A percentile compares a stretch with the other conserved stretches of the same genome.
Evolutionary conservation across 2,797 vertebrate genomes (phyloP).

Genomic region (Anabacerthia variegaticeps): DNA sequence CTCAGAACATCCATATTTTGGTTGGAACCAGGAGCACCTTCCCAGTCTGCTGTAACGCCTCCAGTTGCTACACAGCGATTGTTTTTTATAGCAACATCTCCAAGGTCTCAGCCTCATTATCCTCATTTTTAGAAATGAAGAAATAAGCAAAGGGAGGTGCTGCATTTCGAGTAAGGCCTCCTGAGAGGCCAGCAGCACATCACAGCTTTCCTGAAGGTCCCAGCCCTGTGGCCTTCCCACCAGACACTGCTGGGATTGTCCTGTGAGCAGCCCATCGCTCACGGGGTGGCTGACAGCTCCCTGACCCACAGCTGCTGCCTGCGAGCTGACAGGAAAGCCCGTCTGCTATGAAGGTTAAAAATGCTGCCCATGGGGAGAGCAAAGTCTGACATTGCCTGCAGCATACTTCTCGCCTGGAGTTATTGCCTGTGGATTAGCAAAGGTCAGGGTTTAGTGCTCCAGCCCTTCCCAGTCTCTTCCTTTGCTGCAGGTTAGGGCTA

Average conservation of each 20-base stretch:
- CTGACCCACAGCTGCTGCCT: slow-evolving; percentile 39
- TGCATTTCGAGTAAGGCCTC: neutral
- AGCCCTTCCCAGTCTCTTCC: slow-evolving; percentile 43
- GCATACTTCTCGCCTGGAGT: slow-evolving; percentile 7
- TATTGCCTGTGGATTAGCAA: slow-evolving; percentile 59
- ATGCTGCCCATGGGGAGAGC: slow-evolving; percentile 36
- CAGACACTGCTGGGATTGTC: neutral
- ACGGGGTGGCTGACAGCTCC: neutral
- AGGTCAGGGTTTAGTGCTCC: slow-evolving; percentile 46
- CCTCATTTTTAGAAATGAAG: slow-evolving; percentile 12
- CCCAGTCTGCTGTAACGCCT: neutral
- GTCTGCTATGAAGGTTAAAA: slow-evolving; percentile 24
- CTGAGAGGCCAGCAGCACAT: neutral
- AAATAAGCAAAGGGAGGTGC: neutral
- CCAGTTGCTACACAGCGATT: neutral
- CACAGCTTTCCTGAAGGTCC: neutral
- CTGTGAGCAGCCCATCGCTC: neutral
- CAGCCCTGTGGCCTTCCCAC: neutral
- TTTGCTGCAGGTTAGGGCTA: neutral
- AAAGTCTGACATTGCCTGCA: slow-evolving; percentile 25
- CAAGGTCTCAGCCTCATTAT: slow-evolving; percentile 22
- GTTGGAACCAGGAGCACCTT: neutral
- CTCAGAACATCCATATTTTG: neutral
- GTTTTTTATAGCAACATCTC: slow-evolving; percentile 45
- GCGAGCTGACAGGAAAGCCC: neutral